Conservation (phyloP, 1,140 invertebrate genomes). For the Drosophila dunni region DNA sequence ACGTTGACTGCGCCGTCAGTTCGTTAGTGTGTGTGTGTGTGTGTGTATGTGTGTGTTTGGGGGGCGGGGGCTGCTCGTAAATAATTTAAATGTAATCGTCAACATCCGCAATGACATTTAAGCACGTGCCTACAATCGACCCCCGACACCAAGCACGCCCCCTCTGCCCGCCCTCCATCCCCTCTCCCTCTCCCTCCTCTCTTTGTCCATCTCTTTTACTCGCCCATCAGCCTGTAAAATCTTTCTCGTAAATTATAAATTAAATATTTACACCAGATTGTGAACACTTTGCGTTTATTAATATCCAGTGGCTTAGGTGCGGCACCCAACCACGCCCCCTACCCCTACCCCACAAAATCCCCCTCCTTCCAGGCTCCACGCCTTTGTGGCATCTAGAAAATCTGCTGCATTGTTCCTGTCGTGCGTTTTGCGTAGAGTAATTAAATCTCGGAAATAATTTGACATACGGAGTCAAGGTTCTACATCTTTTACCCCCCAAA, state of each 20-base stretch:
- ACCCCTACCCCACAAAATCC: not conserved
- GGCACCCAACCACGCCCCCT: conserved; percentile 32
- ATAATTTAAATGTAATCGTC: conserved; percentile 81
- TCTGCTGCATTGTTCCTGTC: conserved; percentile 14
- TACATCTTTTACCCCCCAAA: conserved; percentile 20
- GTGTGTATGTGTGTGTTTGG: not conserved
- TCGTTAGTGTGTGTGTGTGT: not conserved
- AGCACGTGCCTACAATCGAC: conserved; percentile 65
- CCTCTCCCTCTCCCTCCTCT: not conserved
- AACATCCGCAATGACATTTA: conserved; percentile 76
- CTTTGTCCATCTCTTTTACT: not conserved
- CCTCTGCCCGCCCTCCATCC: not conserved
- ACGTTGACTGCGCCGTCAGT: conserved; percentile 20
- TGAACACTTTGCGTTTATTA: conserved; percentile 72
- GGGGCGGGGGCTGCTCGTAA: conserved; percentile 53
- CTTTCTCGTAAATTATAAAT: conserved; percentile 73
- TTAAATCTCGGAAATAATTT: conserved; percentile 67
- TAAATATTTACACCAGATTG: conserved; percentile 77
- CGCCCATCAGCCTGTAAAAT: conserved; percentile 45
- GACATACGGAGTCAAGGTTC: conserved; percentile 49
- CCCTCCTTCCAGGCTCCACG: not conserved
- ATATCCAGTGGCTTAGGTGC: conserved; percentile 69
- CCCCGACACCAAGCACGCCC: conserved; percentile 12
- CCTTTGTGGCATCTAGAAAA: not conserved
- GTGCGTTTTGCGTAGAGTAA: conserved; percentile 47